A percentile compares a stretch with the other conserved stretches of the same genome.
These are phyloP conservation scores for Lagopus leucura DNA, from an alignment of 2,113 vertebrate species.

Conservation along the genomic window DNA sequence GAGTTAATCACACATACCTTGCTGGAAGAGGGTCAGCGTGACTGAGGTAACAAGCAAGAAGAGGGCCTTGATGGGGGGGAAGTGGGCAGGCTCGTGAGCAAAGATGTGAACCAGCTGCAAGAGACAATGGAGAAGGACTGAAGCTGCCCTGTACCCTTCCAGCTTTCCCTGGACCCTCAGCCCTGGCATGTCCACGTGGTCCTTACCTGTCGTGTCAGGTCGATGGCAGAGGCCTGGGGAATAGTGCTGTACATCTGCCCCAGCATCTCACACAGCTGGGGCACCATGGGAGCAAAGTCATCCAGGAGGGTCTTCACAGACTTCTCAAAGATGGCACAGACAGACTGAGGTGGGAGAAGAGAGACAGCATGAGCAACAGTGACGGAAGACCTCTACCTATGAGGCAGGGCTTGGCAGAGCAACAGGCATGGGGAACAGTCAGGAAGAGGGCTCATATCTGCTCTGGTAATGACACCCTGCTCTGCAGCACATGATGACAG, in stretches of 20 bases:
- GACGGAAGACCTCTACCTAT: neutral
- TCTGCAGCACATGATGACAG: neutral
- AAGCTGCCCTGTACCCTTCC: neutral
- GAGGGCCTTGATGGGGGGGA: constrained; percentile 96
- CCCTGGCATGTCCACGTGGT: neutral
- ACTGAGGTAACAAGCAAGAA: constrained; percentile 98
- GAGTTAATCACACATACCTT: constrained; percentile 87
- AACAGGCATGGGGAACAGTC: neutral
- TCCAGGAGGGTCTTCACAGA: constrained; percentile 97
- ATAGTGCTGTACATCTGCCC: constrained; percentile 99
- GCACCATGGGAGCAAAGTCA: constrained; percentile 98
- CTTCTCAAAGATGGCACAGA: constrained; percentile 98
- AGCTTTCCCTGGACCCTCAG: fast-evolving
- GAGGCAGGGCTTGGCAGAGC: neutral
- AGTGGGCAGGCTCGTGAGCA: constrained; percentile 94
- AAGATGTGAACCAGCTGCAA: constrained; percentile 98
- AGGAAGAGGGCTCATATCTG: neutral
- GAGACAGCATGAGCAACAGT: neutral
- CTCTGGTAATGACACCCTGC: neutral
- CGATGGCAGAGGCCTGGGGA: constrained; percentile 95
- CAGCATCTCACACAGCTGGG: constrained; percentile 97
- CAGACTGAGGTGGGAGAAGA: constrained; percentile 81
- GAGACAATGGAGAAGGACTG: neutral
- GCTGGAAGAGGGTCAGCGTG: constrained; percentile 97
- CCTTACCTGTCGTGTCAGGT: constrained; percentile 95